Percentiles rank a stretch among this genome's conserved stretches.
These are phyloP conservation scores for Acleris sparsana DNA, from an alignment of 2,888 invertebrate genomes.

Conservation along the genomic window DNA sequence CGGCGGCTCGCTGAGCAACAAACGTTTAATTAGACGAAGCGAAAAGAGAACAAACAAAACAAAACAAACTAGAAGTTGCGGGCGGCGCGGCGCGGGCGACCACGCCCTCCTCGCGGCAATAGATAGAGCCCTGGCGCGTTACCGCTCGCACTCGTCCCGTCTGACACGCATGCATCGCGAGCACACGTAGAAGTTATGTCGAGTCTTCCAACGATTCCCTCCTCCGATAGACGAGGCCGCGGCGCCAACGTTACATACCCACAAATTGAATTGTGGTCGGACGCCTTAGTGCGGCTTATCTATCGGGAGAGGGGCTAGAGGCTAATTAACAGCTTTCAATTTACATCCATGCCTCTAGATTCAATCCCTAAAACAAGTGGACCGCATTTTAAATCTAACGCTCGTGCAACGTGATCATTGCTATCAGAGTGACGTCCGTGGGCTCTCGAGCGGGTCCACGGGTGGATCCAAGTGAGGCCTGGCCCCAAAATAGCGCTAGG, in stretches of 20 bases:
- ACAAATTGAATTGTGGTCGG: constrained; percentile 1
- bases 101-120: constrained; percentile 41
- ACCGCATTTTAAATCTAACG: constrained; percentile 43
- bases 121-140: constrained; percentile 45
- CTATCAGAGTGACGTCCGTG: constrained; percentile 17
- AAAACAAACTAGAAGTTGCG: constrained; percentile 77
- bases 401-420: constrained; percentile 44
- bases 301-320: constrained; percentile 52
- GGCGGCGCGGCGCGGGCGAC: constrained; percentile 44
- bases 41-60: constrained; percentile 80
- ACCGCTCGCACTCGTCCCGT: constrained; percentile 44
- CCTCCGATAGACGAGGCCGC: constrained; percentile 11
- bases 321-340: constrained; percentile 38
- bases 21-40: constrained; percentile 67
- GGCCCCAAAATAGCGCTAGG: constrained; percentile 1
- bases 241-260: not conserved
- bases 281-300: constrained; percentile 32
- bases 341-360: constrained; percentile 50
- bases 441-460: not conserved
- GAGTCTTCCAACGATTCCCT: constrained; percentile 16
- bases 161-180: constrained; percentile 38
- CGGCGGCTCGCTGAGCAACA: constrained; percentile 61
- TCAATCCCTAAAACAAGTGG: constrained; percentile 53
- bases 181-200: constrained; percentile 29
- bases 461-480: constrained; percentile 3